phyloP scores from a whole-genome alignment of 2,888 invertebrate genomes.

The Eupithecia pulchellata region DNA sequence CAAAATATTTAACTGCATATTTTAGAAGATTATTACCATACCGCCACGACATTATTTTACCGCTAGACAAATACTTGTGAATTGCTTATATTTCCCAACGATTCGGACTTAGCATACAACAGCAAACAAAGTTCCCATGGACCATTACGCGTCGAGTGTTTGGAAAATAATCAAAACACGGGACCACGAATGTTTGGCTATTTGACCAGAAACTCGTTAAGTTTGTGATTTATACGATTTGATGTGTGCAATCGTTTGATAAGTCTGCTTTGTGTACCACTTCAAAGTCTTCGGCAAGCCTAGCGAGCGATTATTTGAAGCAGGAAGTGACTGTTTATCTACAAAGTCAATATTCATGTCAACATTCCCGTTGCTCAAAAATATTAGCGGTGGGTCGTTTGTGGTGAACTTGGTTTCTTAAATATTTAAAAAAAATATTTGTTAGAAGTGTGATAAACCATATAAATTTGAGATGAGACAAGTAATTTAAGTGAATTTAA shows the following conservation, averaged over 20 bases:
- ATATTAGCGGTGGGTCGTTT: conserved; percentile 28
- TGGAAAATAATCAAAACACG: conserved; percentile 78
- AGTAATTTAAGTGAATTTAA: background rate
- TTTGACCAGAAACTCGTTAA: conserved; percentile 77
- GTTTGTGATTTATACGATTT: conserved; percentile 77
- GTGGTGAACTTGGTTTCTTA: no score
- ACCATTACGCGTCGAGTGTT: conserved; percentile 80
- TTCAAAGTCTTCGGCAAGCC: conserved; percentile 59
- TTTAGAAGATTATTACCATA: conserved; percentile 64
- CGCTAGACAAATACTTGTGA: conserved; percentile 72
- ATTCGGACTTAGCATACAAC: conserved; percentile 71
- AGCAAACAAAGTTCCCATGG: conserved; percentile 72
- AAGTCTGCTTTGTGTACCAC: conserved; percentile 62
- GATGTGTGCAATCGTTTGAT: conserved; percentile 73
- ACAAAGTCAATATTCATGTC: conserved; percentile 26
- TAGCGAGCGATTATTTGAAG: conserved; percentile 43
- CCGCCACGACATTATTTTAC: conserved; percentile 59
- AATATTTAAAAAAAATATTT: no score
- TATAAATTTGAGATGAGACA: background rate
- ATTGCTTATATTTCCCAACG: conserved; percentile 67
- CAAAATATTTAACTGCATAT: conserved; percentile 74
- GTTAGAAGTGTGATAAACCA: background rate
- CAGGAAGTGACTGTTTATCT: conserved; percentile 41
- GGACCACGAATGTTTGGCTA: conserved; percentile 76
- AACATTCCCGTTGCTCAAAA: conserved; percentile 20